A percentile compares a stretch with the other conserved stretches of the same genome.
phyloP scores from a whole-genome alignment of 2,888 invertebrate species.

The Ichneumon xanthorius region DNA sequence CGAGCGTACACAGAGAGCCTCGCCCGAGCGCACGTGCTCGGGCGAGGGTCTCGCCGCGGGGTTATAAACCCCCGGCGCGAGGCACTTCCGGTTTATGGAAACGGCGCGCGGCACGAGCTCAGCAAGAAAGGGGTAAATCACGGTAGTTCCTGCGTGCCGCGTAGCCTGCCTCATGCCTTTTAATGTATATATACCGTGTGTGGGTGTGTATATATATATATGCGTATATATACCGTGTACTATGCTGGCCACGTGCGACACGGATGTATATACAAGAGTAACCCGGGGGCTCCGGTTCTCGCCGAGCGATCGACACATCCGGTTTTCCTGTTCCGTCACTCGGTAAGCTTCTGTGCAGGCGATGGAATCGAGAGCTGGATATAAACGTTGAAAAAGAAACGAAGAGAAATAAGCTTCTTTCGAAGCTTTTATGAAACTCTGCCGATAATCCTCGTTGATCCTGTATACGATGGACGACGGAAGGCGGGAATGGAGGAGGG shows the following conservation, averaged over 20 bases:
- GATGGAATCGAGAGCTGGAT: conserved; percentile 46
- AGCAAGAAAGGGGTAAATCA: conserved; percentile 62
- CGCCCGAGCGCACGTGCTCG: conserved; percentile 53
- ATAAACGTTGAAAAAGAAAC: conserved; percentile 54
- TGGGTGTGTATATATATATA: neutral
- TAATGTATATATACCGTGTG: conserved; percentile 20
- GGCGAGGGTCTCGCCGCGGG: conserved; percentile 44
- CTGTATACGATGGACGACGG: neutral
- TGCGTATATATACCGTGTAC: conserved; percentile 23
- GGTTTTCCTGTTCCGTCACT: conserved; percentile 60
- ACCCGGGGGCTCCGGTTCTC: conserved; percentile 54
- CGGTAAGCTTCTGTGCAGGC: conserved; percentile 7
- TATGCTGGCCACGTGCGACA: conserved; percentile 65
- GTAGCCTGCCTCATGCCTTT: conserved; percentile 15
- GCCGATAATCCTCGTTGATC: neutral
- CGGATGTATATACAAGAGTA: conserved; percentile 56
- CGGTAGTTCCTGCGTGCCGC: conserved; percentile 27
- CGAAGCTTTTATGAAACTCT: conserved; percentile 18
- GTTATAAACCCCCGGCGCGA: conserved; percentile 60
- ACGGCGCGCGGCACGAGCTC: conserved; percentile 60
- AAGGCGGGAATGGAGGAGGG: neutral
- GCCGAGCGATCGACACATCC: conserved; percentile 69
- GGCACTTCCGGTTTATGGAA: conserved; percentile 61
- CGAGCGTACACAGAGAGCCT: conserved; percentile 47
- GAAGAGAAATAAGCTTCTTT: conserved; percentile 16